Percentiles rank a stretch among this genome's conserved stretches.
Conservation (phyloP, 2,113 vertebrate genomes). For the Erythrocercus mccallii region DNA sequence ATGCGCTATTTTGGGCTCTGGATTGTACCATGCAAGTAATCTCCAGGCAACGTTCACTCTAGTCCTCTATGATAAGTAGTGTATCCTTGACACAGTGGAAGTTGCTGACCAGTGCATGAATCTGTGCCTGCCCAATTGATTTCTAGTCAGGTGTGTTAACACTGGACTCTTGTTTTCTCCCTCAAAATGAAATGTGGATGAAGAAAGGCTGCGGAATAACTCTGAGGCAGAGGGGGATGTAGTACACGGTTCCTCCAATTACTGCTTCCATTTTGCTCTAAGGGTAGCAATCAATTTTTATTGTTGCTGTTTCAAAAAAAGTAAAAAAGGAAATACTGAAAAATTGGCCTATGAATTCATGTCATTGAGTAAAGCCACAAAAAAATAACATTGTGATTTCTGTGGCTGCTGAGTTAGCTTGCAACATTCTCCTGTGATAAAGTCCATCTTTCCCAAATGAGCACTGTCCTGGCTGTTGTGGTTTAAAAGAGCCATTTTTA, state of each 20-base stretch:
- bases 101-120: neutral
- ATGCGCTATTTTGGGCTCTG: constrained; percentile 65
- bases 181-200: neutral
- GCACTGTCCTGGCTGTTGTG: neutral
- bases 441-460: neutral
- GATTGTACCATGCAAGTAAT: constrained; percentile 1
- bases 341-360: neutral
- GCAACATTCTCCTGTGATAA: neutral
- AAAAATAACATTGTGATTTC: neutral
- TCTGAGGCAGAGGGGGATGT: neutral
- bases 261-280: neutral
- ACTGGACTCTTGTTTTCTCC: neutral
- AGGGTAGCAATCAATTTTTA: neutral
- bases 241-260: neutral
- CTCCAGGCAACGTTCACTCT: constrained; percentile 49
- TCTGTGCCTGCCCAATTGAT: neutral
- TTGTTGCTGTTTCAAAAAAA: neutral
- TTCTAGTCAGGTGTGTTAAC: neutral
- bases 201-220: neutral
- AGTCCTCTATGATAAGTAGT: neutral
- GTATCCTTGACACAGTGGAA: neutral
- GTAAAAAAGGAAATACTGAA: neutral
- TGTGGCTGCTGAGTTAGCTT: neutral
- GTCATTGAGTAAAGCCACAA: neutral
- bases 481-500: neutral